These are phyloP conservation scores for Megamerina dolium DNA, from an alignment of 2,888 invertebrate genomes.

Conservation along the genomic window DNA sequence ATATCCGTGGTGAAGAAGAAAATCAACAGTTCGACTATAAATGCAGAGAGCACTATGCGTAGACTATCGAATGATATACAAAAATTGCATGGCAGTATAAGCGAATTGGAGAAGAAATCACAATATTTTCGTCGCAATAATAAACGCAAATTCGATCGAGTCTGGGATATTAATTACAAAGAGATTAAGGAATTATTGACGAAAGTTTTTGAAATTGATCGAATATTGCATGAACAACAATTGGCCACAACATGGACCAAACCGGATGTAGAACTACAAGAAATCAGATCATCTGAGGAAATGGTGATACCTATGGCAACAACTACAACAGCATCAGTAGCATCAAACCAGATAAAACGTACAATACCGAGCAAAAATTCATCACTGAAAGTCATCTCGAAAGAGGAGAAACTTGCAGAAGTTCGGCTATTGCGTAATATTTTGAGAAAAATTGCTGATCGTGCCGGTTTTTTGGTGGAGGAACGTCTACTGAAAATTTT, in stretches of 20 bases:
- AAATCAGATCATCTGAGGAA: slow-evolving; percentile 27
- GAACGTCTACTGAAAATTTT: slow-evolving; percentile 61
- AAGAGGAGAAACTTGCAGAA: slow-evolving; percentile 17
- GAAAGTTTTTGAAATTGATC: slow-evolving; percentile 56
- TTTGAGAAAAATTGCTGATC: slow-evolving; percentile 61
- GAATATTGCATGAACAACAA: slow-evolving; percentile 58
- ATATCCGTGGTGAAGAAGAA: slow-evolving; percentile 61
- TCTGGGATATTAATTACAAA: slow-evolving; percentile 60
- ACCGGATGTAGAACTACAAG: slow-evolving; percentile 41
- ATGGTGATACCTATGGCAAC: too few relatives aligned
- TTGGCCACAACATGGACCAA: slow-evolving; percentile 55
- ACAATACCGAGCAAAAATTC: not conserved
- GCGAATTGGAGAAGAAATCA: slow-evolving; percentile 65
- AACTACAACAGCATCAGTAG: too few relatives aligned
- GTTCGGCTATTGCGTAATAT: slow-evolving; percentile 54
- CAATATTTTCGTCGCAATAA: slow-evolving; percentile 59
- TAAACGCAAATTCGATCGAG: slow-evolving; percentile 54
- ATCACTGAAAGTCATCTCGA: slow-evolving; percentile 8
- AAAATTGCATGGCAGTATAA: slow-evolving; percentile 60
- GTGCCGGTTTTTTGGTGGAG: slow-evolving; percentile 70
- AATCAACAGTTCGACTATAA: slow-evolving; percentile 61
- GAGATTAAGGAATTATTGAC: slow-evolving; percentile 51
- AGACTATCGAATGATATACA: slow-evolving; percentile 64
- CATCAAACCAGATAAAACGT: not conserved
- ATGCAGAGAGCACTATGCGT: slow-evolving; percentile 60